Conservation (phyloP, 2,113 vertebrate genomes). For the Hucho hucho region DNA sequence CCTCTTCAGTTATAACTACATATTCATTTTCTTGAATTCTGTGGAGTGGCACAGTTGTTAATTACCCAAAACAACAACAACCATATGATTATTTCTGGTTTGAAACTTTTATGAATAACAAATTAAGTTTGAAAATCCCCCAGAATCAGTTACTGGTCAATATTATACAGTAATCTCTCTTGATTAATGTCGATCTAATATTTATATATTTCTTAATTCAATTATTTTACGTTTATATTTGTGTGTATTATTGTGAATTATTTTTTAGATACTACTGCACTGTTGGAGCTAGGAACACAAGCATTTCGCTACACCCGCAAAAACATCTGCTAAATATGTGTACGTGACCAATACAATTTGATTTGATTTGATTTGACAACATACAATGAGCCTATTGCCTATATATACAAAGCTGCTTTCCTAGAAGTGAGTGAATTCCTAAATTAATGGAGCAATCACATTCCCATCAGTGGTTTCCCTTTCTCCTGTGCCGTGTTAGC, state of each 20-base stretch:
- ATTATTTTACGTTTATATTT: no score
- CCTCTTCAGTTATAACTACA: not conserved
- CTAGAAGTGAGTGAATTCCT: not conserved
- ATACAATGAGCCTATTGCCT: no score
- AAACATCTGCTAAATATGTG: no score
- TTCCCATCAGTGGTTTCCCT: conserved; percentile 36
- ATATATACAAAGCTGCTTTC: not conserved
- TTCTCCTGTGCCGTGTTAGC: conserved; percentile 34
- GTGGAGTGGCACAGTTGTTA: not conserved
- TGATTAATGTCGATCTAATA: no score
- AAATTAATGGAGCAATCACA: not conserved
- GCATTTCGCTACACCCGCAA: no score
- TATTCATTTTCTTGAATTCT: conserved; percentile 6
- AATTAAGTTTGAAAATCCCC: not conserved
- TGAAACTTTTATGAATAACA: not conserved
- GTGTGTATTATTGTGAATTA: no score
- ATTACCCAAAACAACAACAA: not conserved
- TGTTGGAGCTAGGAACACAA: no score
- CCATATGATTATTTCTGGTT: not conserved
- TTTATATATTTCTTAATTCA: no score
- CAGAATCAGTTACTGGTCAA: not conserved
- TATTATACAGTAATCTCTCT: no score
- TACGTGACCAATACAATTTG: no score
- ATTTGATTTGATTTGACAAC: no score
- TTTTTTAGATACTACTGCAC: no score